These are phyloP conservation scores for Lacerta agilis DNA, from an alignment of 2,797 vertebrate species.

Conservation along the genomic window DNA sequence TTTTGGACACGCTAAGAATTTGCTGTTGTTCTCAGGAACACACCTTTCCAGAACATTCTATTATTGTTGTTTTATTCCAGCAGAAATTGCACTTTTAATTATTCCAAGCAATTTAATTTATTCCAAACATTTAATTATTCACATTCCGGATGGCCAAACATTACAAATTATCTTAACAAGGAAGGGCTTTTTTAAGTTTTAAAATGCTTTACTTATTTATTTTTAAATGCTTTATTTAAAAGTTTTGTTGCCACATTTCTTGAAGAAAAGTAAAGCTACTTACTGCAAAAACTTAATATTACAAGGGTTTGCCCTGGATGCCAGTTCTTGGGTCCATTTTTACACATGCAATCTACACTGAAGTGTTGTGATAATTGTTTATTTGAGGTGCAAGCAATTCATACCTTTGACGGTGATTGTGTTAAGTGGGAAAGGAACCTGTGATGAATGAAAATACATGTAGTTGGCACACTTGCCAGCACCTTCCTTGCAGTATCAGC, in stretches of 20 bases:
- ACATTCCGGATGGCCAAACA: background rate
- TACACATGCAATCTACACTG: background rate
- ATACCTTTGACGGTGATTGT: background rate
- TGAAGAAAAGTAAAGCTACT: background rate
- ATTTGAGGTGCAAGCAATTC: background rate
- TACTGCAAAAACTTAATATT: background rate
- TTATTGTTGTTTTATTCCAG: background rate
- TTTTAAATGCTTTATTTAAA: background rate
- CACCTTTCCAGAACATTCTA: background rate
- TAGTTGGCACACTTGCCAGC: background rate
- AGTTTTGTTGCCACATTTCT: background rate
- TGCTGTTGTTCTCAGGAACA: background rate
- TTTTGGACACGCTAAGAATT: background rate
- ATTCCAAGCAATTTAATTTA: background rate
- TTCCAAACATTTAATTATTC: background rate
- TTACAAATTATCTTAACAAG: background rate
- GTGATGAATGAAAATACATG: background rate
- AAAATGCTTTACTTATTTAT: background rate
- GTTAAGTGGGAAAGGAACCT: background rate
- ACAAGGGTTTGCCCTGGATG: slow-evolving; percentile 6
- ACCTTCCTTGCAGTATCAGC: background rate
- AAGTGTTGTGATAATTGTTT: background rate
- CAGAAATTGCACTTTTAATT: background rate
- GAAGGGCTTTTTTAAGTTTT: background rate
- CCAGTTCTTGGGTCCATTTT: background rate